phyloP scores from a whole-genome alignment of 1,140 invertebrate genomes.

The Drosophila sechellia region DNA sequence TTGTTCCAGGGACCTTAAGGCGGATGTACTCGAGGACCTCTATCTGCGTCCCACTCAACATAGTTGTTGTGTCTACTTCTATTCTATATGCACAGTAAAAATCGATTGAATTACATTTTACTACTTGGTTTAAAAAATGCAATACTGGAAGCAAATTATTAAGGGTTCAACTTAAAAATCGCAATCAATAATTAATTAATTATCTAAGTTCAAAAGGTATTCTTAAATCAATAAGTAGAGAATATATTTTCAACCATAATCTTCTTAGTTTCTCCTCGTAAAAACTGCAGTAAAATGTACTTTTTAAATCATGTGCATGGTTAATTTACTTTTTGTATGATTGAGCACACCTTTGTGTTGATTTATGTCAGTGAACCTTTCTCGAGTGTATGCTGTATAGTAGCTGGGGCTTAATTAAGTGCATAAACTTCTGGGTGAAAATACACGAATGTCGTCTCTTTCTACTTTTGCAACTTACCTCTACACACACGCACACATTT shows the following conservation, averaged over 20 bases:
- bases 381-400: slow-evolving; percentile 11
- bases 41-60: slow-evolving; percentile 12
- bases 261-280: no score
- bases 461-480: slow-evolving; percentile 5
- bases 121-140: no score
- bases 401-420: slow-evolving; percentile 66
- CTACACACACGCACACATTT: slow-evolving; percentile 10
- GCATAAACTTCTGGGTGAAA: slow-evolving; percentile 72
- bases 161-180: no score
- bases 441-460: slow-evolving; percentile 39
- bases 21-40: slow-evolving; percentile 5
- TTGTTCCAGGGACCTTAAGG: slow-evolving; percentile 38
- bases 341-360: no score
- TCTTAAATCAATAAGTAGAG: no score
- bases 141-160: no score
- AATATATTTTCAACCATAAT: no score
- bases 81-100: slow-evolving; percentile 8
- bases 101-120: background rate
- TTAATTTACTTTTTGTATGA: no score
- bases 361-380: slow-evolving; percentile 3
- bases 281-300: no score
- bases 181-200: no score
- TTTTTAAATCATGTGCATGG: no score
- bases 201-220: no score
- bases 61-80: slow-evolving; percentile 35